Base-by-base conservation (phyloP, 2,888 invertebrate genomes). In the Drosophila buzzatii region DNA sequence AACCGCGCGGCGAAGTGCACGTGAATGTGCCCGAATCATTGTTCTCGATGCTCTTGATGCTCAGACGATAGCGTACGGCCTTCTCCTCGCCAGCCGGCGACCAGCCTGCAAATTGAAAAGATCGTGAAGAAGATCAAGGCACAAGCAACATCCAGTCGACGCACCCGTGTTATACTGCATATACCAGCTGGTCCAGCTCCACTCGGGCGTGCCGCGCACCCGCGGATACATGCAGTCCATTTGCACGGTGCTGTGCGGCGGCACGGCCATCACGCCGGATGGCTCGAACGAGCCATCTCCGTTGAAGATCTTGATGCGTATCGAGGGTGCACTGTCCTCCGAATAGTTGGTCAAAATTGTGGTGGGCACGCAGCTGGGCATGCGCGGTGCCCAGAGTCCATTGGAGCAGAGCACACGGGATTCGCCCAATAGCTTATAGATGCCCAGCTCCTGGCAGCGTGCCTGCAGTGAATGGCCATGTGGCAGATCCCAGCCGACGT, bases 311-410 rank as follows among this genome's bases (percentile, higher is more conserved):
- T 96, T 95, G 84, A 96, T 96, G 61, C 96, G 94, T 73, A 97
- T 96, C 14, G 97, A 96, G 7, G 97, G 97, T 0, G 97, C 97
- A 44, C 96, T 96, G 88, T 97, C 96, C 81, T 97, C 97, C 86
- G 97, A 97, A 92, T 97, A 97, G 93, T 97, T 98, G 45, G 97
- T 97, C 79, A 98, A 94, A 44, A 97, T 94, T 1, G 97, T 97
- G 35, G 98, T 98, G n/a, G 97, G 96, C 39, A 97, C 96, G 91
- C 98, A 98, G 72, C 96, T 95, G 1, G 98, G 97, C 91, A 97
- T 94, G 20, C 93, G 95, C 1, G 96, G 95, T 31, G 95, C 95
- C 97, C 98, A 98, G 59, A 95, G 95, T 3, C 97, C 97, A 90
- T 98, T 97, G 81, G 96, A 96, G 91, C 98, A 98, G 39, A 95